Evolutionary conservation across 2,113 vertebrate species (phyloP).

Genomic region (Sceloporus tristichus): DNA sequence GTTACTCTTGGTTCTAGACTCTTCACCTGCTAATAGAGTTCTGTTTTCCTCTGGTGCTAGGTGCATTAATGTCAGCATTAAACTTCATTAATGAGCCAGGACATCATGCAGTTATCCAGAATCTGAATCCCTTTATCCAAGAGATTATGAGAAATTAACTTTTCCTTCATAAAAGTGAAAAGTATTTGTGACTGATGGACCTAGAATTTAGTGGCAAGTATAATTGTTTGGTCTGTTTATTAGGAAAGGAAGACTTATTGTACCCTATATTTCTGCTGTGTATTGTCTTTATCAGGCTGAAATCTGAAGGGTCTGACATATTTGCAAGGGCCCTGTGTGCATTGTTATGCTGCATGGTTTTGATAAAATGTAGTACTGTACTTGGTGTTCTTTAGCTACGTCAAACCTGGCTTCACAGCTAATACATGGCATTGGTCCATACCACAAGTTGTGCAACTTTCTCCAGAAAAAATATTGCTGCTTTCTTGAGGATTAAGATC

Average conservation of each 20-base stretch:
- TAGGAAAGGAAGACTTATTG: slow-evolving; percentile 65
- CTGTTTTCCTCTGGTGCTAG: neutral
- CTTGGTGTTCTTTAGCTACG: slow-evolving; percentile 82
- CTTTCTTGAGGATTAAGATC: slow-evolving; percentile 77
- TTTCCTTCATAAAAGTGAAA: neutral
- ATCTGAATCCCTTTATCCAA: neutral
- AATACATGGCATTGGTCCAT: slow-evolving; percentile 78
- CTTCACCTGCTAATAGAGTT: neutral
- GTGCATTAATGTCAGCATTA: neutral
- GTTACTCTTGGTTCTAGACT: neutral
- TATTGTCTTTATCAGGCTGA: slow-evolving; percentile 73
- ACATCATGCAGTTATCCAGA: neutral
- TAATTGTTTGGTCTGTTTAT: slow-evolving; percentile 48
- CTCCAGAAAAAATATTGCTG: slow-evolving; percentile 77
- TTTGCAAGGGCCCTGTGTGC: slow-evolving; percentile 75
- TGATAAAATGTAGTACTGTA: slow-evolving; percentile 84
- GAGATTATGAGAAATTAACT: neutral
- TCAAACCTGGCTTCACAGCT: slow-evolving; percentile 76
- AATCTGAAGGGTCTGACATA: slow-evolving; percentile 76
- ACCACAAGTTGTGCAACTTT: slow-evolving; percentile 82
- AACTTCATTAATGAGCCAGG: accelerated
- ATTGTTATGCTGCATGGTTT: slow-evolving; percentile 83
- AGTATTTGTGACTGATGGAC: neutral
- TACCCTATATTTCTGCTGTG: slow-evolving; percentile 65
- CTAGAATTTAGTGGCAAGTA: neutral